phyloP scores from a whole-genome alignment of 2,888 invertebrate genomes.

The Lingula anatina region DNA sequence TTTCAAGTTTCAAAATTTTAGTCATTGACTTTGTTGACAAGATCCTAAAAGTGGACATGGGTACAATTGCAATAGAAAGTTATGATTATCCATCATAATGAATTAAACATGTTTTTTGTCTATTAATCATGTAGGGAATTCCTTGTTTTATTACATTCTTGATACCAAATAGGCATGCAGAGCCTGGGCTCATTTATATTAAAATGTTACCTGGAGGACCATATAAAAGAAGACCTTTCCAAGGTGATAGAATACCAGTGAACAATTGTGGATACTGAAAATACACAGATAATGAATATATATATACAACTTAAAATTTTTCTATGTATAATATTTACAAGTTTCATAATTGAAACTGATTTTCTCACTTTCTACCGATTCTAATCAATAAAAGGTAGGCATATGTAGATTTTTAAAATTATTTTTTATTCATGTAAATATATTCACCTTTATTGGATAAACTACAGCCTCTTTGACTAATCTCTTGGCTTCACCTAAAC shows the following conservation, averaged over 20 bases:
- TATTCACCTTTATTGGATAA: conserved; percentile 59
- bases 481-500: conserved; percentile 69
- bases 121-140: neutral
- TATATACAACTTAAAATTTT: too few relatives aligned
- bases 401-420: too few relatives aligned
- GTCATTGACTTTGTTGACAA: too few relatives aligned
- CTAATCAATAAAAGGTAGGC: too few relatives aligned
- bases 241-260: conserved; percentile 62
- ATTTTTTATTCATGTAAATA: too few relatives aligned
- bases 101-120: neutral
- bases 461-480: conserved; percentile 81
- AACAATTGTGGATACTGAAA: conserved; percentile 55
- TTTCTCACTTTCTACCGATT: too few relatives aligned
- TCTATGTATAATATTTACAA: neutral
- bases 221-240: conserved; percentile 75
- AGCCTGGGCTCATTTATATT: too few relatives aligned
- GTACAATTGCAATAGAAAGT: neutral
- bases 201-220: conserved; percentile 65
- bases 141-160: too few relatives aligned
- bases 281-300: conserved; percentile 7
- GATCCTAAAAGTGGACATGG: neutral
- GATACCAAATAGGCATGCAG: too few relatives aligned
- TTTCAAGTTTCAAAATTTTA: neutral
- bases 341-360: neutral
- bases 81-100: neutral